Evolutionary conservation across 2,888 invertebrate genomes (phyloP), one percentile per base, ranked within the genome.

Genomic region (Halocaridina rubra): DNA sequence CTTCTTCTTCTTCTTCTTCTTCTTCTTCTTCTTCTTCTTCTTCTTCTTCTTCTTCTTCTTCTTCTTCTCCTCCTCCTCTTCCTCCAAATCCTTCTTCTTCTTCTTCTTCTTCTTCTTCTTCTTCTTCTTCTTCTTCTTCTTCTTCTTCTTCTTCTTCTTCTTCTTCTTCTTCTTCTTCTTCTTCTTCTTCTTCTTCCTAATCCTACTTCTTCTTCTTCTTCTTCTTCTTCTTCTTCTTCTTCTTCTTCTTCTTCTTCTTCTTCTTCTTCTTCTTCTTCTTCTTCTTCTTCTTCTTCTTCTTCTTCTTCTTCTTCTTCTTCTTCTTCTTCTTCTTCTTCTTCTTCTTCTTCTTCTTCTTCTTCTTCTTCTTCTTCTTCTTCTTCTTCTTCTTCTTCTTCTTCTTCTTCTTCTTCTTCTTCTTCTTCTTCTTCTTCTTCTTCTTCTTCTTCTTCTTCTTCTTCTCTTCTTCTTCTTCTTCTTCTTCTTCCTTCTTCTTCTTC

Each of bases 351-450:
- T 8, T 61, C n/a, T 19, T n/a, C n/a, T 8, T n/a, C n/a, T 8
- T 61, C n/a, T 8, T n/a, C n/a, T 8, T 61, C n/a, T 19, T 61
- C n/a, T 8, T 61, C n/a, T 61, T 61, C 61, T n/a, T 61, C 61
- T 61, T n/a, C n/a, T 61, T n/a, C n/a, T 61, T 61, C 61, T 61
- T n/a, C n/a, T 61, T n/a, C 61, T 61, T n/a, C 61, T 61, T 61
- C 61, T n/a, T n/a, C 61, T 61, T 61, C n/a, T n/a, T 61, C 61
- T 61, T 61, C n/a, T n/a, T 61, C 61, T n/a, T 61, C 61, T n/a
- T 61, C 61, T n/a, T 61, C n/a, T 61, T 61, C n/a, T n/a, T 61
- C 61, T n/a, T 61, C n/a, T 61, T 61, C 61, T n/a, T 61, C 61
- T n/a, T 61, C 61, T 61, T 61, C 61, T 61, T 61, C 61, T 61